These are phyloP conservation scores for Leucopternis melanops DNA, from an alignment of 2,113 vertebrate species.

Conservation along the genomic window DNA sequence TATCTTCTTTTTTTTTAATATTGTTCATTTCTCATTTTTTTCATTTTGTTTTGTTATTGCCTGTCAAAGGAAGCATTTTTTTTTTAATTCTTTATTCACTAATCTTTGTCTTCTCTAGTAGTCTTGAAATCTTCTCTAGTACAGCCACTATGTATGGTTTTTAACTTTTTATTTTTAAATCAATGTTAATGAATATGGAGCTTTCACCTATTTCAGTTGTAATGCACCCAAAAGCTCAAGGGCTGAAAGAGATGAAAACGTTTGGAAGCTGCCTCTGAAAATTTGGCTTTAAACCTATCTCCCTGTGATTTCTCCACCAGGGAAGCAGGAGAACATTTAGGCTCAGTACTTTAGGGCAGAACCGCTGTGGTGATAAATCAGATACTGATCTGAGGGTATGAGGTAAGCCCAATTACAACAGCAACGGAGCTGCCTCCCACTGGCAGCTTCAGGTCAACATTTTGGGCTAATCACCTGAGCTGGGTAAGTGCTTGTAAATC, in stretches of 20 bases:
- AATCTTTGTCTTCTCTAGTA: neutral
- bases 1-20: neutral
- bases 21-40: neutral
- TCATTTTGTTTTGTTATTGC: neutral
- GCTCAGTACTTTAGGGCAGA: neutral
- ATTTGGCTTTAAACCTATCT: neutral
- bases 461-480: slow-evolving; percentile 49
- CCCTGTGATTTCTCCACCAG: neutral
- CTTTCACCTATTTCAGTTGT: neutral
- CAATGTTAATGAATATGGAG: neutral
- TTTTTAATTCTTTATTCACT: neutral
- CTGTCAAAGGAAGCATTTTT: neutral
- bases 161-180: neutral
- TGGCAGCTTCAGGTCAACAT: slow-evolving; percentile 20
- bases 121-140: neutral
- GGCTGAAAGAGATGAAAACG: neutral
- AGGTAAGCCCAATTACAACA: slow-evolving; percentile 44
- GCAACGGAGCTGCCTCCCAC: slow-evolving; percentile 24
- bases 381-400: slow-evolving; percentile 39
- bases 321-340: neutral
- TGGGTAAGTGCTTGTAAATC: slow-evolving; percentile 17
- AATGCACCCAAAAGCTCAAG: neutral
- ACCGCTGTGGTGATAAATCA: slow-evolving; percentile 34
- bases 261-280: neutral
- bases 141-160: neutral